A percentile compares a stretch with the other conserved stretches of the same genome.
phyloP scores from a whole-genome alignment of 1,140 invertebrate genomes.

The Bombus sylvicola region DNA sequence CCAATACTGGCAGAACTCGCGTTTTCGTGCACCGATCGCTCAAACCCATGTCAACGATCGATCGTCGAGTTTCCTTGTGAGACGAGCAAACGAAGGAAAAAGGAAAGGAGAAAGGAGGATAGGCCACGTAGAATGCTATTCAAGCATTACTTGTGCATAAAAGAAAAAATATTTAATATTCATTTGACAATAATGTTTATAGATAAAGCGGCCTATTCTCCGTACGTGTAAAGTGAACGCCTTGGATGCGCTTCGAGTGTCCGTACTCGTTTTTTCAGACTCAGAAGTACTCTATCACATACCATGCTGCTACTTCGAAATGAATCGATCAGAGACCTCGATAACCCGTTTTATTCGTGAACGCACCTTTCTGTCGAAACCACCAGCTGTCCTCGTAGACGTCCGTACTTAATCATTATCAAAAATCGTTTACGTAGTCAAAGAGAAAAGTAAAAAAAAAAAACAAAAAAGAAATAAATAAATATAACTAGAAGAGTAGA shows the following conservation, averaged over 20 bases:
- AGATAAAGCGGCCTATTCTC: neutral
- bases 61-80: neutral
- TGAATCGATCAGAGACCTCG: neutral
- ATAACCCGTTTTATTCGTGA: slow-evolving; percentile 1
- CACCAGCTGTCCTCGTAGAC: slow-evolving; percentile 20
- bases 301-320: slow-evolving; percentile 31
- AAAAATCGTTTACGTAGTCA: slow-evolving; percentile 16
- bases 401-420: neutral
- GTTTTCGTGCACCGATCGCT: slow-evolving; percentile 1
- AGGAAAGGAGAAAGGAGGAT: neutral
- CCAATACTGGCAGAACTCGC: slow-evolving; percentile 54
- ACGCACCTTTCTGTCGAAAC: slow-evolving; percentile 30
- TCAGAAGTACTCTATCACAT: slow-evolving; percentile 28
- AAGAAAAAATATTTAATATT: neutral
- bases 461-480: neutral
- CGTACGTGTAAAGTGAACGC: neutral
- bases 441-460: slow-evolving; percentile 9
- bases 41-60: slow-evolving; percentile 14
- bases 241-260: slow-evolving; percentile 13
- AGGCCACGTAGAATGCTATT: neutral
- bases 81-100: neutral
- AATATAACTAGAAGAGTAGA: neutral
- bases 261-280: neutral
- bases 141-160: neutral
- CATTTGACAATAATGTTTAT: neutral